Base-by-base conservation (phyloP, 2,888 invertebrate species). In the Spatulosminthurus flaviceps region DNA sequence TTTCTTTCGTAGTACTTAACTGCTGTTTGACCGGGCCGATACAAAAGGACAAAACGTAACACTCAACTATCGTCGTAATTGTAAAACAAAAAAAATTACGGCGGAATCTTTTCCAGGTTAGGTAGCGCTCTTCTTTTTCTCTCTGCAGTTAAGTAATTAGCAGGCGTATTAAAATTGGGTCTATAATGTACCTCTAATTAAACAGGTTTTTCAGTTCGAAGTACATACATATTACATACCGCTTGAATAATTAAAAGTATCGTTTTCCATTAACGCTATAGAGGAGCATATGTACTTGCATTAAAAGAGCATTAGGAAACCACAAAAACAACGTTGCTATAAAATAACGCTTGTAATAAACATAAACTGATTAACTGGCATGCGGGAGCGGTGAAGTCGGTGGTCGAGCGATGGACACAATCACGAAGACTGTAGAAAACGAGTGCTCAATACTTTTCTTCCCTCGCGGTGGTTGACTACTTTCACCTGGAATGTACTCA, bases 401-500 rank as follows among this genome's bases (percentile, higher is more conserved):
- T 75, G 29, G 64, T 34, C 61, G 60, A 51, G 61, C 28, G 2
- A 87, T 91, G 91, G 82, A 81, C 22, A 83, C 81, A 22, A 83
- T 78, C 1, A 84, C 76, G 78, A 85, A 82, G 2, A 82, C 82
- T 4, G 84, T 84, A 21, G 83, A 80, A 61, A 75, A 83, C 9
- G 81, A 71, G 51, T 78, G 81, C 21, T 81, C 81, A 26, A 85
- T 51, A 78, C 73, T 51, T 80, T 78, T 70, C 69, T 76, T 11
- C 11, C 74, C 61, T 22, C 16, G 21, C 0, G 75, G 71, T 4
- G 42, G 61, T 42, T 29, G 22, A n/a, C 76, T 74, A 21, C 60
- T n/a, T 22, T 64, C 67, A n/a, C 61, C 69, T 28, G 70, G 69
- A 60, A 83, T 71, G 61, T 79, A 77, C 79, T 81, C 81, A 60